Evolutionary conservation across 2,888 invertebrate genomes (phyloP), one percentile per base, ranked within the genome.

Genomic region (Elegia similella): DNA sequence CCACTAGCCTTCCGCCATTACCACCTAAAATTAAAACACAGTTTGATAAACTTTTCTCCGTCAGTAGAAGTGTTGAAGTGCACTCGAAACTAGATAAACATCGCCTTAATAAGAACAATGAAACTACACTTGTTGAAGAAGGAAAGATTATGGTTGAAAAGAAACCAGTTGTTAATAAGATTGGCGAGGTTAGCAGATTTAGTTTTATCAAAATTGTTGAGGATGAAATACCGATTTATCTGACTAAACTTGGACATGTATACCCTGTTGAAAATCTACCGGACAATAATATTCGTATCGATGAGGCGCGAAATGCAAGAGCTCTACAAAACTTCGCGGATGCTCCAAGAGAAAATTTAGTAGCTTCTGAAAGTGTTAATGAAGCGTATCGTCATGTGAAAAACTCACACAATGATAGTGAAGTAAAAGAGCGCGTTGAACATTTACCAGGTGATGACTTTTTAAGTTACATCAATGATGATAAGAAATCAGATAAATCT

Each of bases 171-270:
- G 70, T 94, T 1, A 93, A 95, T 69, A 94, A 94, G 84, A 93
- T 95, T 61, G 95, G 95, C 47, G 95, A 94, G 79, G 94, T 95
- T 0, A 95, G 94, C 75, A 92, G 95, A 64, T 93, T 93, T 38
- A 95, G 94, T 65, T 88, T 93, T 16, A 95, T 95, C 13, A 95
- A 95, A 77, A 91, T 95, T 55, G 93, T 95, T 2, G 94, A 94
- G 80, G 92, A 93, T 67, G 92, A 92, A 69, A 91, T 92, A 12
- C 92, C 92, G 50, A 89, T 91, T 61, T 92, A 92, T 68, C 69
- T 92, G 15, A 92, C 92, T 7, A 92, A 88, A 70, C 75, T 83
- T 23, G 86, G 91, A 2, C 92, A 88, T 60, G 77, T 89, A 13
- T 92, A 92, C 67, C 92, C 92, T 10, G 91, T 89, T 17, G 91